Base-by-base conservation (phyloP, 1,140 invertebrate species). In the Drosophila murphyi region DNA sequence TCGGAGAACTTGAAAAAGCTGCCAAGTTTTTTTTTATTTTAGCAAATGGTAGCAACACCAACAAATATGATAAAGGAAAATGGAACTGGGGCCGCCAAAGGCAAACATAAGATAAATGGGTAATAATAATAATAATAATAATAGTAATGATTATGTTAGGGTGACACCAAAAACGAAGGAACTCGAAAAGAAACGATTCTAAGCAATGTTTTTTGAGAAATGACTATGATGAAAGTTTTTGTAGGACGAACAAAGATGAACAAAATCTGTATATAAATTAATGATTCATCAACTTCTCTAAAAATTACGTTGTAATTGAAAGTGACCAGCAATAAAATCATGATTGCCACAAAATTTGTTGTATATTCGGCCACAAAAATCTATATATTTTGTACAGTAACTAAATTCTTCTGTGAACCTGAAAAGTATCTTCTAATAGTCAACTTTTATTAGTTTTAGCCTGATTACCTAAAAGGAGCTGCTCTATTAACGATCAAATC, bases 21-120 rank as follows among this genome's bases (percentile, higher is more conserved):
- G 32, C 28, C 28, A 41, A 41, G 8, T 41, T 41, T 41, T 41
- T 41, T 41, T 41, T 41, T 39, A 6, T 34, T 65, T 51, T 69
- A n/a, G 35, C 47, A 34, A 60, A 52, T 57, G 31, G 52, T 57
- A 57, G 41, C 64, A 67, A 20, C 20, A 20, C 45, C 32, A 10
- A 43, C 32, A 39, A 51, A 51, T 32, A 41, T 67, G 28, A 37
- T 48, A 41, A 37, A 48, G 4, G 5, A 57, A 50, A 61, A 50
- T 29, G 63, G 20, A 56, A 6, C 37, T 31, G 10, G n/a, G 52
- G 63, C 28, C 52, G 29, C 52, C 52, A n/a, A n/a, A 39, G 8
- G 3, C 34, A 34, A 10, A 41, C 8, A 10, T 5, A 56, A 41
- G 20, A 43, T 43, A 12, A 56, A 43, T 41, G 39, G 34, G 3